Evolutionary conservation across 2,113 vertebrate genomes (phyloP), one percentile per base, ranked within the genome.

Genomic region (Dolichallabes microphthalmus): DNA sequence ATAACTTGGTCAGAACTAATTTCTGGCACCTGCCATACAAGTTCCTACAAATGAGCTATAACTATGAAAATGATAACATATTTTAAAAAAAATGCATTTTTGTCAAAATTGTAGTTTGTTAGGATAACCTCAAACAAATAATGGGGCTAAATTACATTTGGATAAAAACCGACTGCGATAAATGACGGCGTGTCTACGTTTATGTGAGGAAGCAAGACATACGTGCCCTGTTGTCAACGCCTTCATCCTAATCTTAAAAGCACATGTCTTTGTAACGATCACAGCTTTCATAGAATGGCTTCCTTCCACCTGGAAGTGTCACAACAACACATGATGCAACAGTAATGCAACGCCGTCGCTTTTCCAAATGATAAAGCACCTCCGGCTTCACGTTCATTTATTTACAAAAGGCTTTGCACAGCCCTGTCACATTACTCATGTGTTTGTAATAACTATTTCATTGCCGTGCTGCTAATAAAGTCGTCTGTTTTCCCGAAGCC

Each of bases 261-360:
- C 63, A 3, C 0, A 30, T 14, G 35, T 20, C 60, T 50, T 45
- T 71, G 27, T n/a, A 20, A 45, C 13, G n/a, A 69, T 85, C 77
- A 73, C 17, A 14, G 66, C 9, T 68, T 80, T 73, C 76, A 80
- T 22, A 57, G 12, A 79, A 63, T 15, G 19, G 35, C 45, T 78
- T 57, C 20, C 20, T 80, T 77, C 84, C 66, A 61, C 77, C 84
- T 85, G 84, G 66, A 63, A 39, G 66, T 73, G 35, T 35, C 68
- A 58, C 77, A 80, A 20, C 55, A 32, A 20, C n/a, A 53, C 55
- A 81, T 86, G 84, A 86, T 86, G 84, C 45, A 86, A 86, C 68
- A 79, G 35, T 55, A 52, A 63, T 35, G 84, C 57, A 86, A 86
- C 39, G 17, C 35, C 13, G 20, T 35, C 19, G 30, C 55, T 12